phyloP scores from a whole-genome alignment of 1,140 invertebrate genomes.

The Monomorium pharaonis region DNA sequence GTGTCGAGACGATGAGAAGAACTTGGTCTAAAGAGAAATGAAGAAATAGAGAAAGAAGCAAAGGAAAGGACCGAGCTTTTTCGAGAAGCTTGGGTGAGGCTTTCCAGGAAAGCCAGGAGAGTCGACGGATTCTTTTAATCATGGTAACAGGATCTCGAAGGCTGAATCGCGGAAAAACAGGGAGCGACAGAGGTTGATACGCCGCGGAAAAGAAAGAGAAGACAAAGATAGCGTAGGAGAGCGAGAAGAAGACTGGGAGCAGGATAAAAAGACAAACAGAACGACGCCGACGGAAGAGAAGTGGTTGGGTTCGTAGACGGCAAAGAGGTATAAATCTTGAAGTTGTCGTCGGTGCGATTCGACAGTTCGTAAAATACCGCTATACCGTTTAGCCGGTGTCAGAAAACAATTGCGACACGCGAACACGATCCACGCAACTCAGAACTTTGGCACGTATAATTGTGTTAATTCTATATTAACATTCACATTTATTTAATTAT shows the following conservation, averaged over 20 bases:
- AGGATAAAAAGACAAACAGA: slow-evolving; percentile 51
- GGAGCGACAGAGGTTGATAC: slow-evolving; percentile 36
- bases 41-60: not conserved
- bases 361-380: slow-evolving; percentile 57
- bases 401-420: slow-evolving; percentile 45
- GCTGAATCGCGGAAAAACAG: slow-evolving; percentile 58
- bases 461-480: not conserved
- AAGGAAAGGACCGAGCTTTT: slow-evolving; percentile 20
- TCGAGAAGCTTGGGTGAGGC: slow-evolving; percentile 29
- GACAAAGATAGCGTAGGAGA: slow-evolving; percentile 19
- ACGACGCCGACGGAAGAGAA: slow-evolving; percentile 37
- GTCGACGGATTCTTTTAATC: slow-evolving; percentile 69
- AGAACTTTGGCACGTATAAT: not conserved
- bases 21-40: not conserved
- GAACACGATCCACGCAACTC: not conserved
- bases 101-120: slow-evolving; percentile 20
- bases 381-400: slow-evolving; percentile 34
- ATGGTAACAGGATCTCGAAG: slow-evolving; percentile 67
- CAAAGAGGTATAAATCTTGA: slow-evolving; percentile 64
- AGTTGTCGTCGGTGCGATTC: slow-evolving; percentile 60
- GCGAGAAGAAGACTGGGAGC: not conserved
- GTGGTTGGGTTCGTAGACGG: slow-evolving; percentile 49
- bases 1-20: slow-evolving; percentile 19
- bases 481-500: not conserved
- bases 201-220: slow-evolving; percentile 30